Percentiles rank a stretch among this genome's conserved stretches.
phyloP scores from a whole-genome alignment of 2,797 vertebrate genomes.

The Thripadectes ignobilis region DNA sequence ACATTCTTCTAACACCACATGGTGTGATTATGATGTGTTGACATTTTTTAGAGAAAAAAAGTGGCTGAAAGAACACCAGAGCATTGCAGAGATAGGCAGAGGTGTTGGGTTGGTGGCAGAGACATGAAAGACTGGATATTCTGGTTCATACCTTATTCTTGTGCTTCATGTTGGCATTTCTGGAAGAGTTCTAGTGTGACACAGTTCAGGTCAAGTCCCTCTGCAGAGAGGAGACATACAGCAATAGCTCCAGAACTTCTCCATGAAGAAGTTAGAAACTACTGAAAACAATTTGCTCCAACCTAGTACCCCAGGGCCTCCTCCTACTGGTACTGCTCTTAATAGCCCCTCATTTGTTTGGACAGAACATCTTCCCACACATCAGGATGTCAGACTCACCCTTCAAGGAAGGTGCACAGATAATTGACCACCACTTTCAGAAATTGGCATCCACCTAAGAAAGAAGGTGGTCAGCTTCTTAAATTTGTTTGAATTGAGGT shows the following conservation, averaged over 20 bases:
- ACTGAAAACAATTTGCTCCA: neutral
- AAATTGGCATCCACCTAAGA: neutral
- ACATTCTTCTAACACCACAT: neutral
- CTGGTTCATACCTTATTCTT: neutral
- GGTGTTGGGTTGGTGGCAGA: neutral
- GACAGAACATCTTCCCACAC: neutral
- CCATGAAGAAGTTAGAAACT: neutral
- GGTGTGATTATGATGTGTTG: neutral
- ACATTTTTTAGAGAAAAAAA: neutral
- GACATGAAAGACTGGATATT: neutral
- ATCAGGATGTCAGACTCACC: rapidly evolving
- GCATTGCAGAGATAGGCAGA: neutral
- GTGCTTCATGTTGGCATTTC: neutral
- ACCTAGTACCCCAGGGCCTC: neutral
- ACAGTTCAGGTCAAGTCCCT: neutral
- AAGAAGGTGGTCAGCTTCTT: neutral
- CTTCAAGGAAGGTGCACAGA: neutral
- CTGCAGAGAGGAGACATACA: neutral
- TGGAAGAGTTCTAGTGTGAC: neutral
- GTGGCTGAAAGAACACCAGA: neutral
- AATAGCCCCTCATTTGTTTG: neutral
- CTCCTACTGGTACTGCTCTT: neutral
- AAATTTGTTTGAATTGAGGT: neutral
- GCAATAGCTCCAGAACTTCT: neutral
- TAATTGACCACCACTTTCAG: neutral